Evolutionary conservation across 2,888 invertebrate genomes (phyloP).

Genomic region (Leuctra nigra): DNA sequence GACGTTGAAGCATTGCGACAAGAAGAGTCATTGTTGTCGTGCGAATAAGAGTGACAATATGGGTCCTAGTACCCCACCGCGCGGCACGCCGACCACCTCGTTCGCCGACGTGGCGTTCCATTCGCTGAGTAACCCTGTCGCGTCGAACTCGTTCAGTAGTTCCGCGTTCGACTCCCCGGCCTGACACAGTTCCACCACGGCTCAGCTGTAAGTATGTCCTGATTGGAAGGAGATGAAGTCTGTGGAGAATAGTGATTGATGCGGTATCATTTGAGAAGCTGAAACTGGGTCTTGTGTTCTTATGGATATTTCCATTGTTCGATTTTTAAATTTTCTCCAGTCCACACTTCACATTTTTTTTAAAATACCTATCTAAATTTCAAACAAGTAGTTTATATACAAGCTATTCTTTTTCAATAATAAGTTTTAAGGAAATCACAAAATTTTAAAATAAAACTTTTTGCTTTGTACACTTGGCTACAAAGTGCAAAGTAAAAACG

Average conservation of each 20-base stretch:
- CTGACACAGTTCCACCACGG: conserved; percentile 21
- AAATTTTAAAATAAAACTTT: too few relatives aligned
- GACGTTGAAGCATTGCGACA: conserved; percentile 20
- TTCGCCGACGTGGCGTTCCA: background rate
- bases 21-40: conserved; percentile 24
- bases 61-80: background rate
- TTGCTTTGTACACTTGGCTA: too few relatives aligned
- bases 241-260: background rate
- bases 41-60: conserved; percentile 15
- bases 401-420: too few relatives aligned
- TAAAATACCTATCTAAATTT: too few relatives aligned
- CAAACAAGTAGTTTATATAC: too few relatives aligned
- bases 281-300: too few relatives aligned
- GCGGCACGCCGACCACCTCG: background rate
- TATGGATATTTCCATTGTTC: too few relatives aligned
- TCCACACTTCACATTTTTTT: too few relatives aligned
- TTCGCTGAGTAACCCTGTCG: background rate
- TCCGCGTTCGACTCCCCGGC: conserved; percentile 13
- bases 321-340: too few relatives aligned
- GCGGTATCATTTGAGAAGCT: background rate
- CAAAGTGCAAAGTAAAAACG: background rate
- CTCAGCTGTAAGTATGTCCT: conserved; percentile 22
- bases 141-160: background rate
- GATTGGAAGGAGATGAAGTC: background rate
- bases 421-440: too few relatives aligned